These are phyloP conservation scores for Chymomyza caudatula DNA, from an alignment of 2,888 invertebrate genomes.

Conservation along the genomic window DNA sequence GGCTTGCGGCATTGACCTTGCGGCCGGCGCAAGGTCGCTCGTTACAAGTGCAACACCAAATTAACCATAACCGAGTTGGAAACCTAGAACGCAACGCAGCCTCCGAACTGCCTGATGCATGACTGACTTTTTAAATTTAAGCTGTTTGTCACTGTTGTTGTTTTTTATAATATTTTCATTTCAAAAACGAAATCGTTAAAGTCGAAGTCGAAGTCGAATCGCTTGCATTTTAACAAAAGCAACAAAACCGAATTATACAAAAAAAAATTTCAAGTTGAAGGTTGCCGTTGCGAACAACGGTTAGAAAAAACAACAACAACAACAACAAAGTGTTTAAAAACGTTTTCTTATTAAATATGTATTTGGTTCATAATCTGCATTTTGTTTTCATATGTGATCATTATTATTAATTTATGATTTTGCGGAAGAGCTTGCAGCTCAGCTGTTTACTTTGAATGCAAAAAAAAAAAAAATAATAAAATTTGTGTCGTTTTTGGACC, in stretches of 20 bases:
- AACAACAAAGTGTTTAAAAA: not conserved
- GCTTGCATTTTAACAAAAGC: not conserved
- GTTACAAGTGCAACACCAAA: not conserved
- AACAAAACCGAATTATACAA: not conserved
- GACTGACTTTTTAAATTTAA: not conserved
- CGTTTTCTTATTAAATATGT: slow-evolving; percentile 50
- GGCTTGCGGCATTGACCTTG: not conserved
- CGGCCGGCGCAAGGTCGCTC: not conserved
- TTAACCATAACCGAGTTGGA: not conserved
- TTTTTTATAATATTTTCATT: not conserved
- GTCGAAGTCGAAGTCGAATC: not conserved
- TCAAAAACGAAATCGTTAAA: not conserved
- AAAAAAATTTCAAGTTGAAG: slow-evolving; percentile 62
- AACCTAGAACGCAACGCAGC: not conserved
- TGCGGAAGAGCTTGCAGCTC: not conserved
- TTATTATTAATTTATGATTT: slow-evolving; percentile 54
- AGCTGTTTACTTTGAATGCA: not conserved
- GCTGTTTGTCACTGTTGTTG: not conserved
- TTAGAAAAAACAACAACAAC: slow-evolving; percentile 6
- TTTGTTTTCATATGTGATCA: slow-evolving; percentile 13
- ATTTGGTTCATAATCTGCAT: slow-evolving; percentile 65
- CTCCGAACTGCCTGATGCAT: not conserved
- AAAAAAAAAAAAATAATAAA: not conserved
- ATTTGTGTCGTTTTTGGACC: slow-evolving; percentile 16
- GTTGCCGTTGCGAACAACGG: slow-evolving; percentile 36